Base-by-base conservation (phyloP, 2,888 invertebrate species). In the Pristionchus mayeri region DNA sequence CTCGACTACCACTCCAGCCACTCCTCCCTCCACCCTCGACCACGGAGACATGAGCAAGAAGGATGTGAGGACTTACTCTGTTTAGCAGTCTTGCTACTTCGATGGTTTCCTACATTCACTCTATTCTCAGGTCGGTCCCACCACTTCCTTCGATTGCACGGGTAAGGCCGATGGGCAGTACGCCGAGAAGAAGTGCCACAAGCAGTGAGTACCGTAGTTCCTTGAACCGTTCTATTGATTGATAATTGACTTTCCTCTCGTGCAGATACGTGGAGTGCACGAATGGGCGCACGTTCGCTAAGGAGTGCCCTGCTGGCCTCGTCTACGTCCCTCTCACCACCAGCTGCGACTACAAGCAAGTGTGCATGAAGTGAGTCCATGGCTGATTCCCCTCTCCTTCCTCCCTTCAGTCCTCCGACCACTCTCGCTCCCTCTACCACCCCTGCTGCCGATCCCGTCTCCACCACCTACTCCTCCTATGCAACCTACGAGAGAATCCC, bases 61-160 rank as follows among this genome's bases (percentile, higher is more conserved):
- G 13, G 50, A 48, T 7, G 76, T 78, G 9, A 50, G 27, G 27
- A 27, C 37, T 40, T 34, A 13, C 37, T 11, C 37, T 37, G 9
- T 16, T 40, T 67, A 37, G 3, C 67, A 37, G 9, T 11, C 11
- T 30, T 7, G 21, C 67, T 24, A 24, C 9, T 2, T 34, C 3
- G 79, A 30, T 79, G 37, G n/a, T n/a, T n/a, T 21, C n/a, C 37
- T 52, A 54, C 9, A n/a, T 4, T 11, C n/a, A 40, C 7, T 6
- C 54, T 21, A 2, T 40, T 1, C 27, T 21, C 44, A 78, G 76
- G 48, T 27, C 30, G 57, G n/a, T 11, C 80, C 80, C 34, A 44
- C 60, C 48, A 82, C 81, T 34, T 82, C 81, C 48, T 82, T 82
- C 63, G 81, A 82, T 30, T 84, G 84, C 37, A 37, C 71, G 27